phyloP scores from a whole-genome alignment of 2,113 vertebrate species.

The Lutjanus erythropterus region DNA sequence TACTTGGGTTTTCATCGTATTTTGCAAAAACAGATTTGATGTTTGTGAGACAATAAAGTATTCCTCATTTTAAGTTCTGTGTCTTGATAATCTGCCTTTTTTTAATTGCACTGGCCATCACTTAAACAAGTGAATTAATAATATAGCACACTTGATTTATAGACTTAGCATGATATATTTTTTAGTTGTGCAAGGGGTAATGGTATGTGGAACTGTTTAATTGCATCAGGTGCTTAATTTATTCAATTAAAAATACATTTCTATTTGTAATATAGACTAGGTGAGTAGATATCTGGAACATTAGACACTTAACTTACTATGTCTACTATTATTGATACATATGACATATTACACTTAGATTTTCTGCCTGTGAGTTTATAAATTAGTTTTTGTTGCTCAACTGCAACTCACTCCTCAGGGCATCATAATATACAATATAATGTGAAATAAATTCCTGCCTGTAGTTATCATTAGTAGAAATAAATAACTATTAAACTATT shows the following conservation, averaged over 20 bases:
- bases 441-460: too few species aligned
- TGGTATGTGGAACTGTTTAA: not conserved
- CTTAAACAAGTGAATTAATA: not conserved
- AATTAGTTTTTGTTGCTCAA: not conserved
- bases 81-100: not conserved
- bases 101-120: not conserved
- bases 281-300: not conserved
- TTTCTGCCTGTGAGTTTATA: not conserved
- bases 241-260: not conserved
- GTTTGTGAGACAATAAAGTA: constrained; percentile 49
- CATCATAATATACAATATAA: too few species aligned
- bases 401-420: not conserved
- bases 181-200: not conserved
- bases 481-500: too few species aligned
- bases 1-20: constrained; percentile 11
- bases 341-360: not conserved
- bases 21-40: constrained; percentile 7
- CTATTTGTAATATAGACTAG: not conserved
- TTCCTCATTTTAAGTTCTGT: not conserved
- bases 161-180: not conserved
- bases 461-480: too few species aligned
- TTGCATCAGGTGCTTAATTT: not conserved
- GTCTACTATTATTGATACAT: not conserved
- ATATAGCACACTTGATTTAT: not conserved
- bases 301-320: not conserved